Base-by-base conservation (phyloP, 2,888 invertebrate species). In the Agriopis leucophaearia region DNA sequence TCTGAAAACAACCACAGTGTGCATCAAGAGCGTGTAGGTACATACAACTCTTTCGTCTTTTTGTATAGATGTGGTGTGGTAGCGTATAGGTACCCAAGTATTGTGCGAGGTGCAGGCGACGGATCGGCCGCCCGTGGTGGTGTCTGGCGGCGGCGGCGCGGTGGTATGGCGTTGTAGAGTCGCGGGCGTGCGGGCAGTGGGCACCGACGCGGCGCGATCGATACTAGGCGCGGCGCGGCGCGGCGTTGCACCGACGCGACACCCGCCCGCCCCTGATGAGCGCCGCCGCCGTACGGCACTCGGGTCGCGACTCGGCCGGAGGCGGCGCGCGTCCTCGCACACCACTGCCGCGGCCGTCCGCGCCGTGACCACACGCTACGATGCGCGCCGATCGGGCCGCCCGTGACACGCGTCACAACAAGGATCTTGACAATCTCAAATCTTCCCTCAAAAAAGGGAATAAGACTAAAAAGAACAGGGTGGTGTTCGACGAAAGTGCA, bases 401-500 rank as follows among this genome's bases (percentile, higher is more conserved):
- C 78, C 91, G 91, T 79, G 94, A 94, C 86, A 86, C 89, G 82
- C 91, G 93, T 78, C 95, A 95, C 86, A 95, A 95, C 88, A 95
- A 95, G 78, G 95, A 95, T 84, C 89, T 94, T 80, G 94, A 95
- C 72, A 95, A 95, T 84, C 94, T 96, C 78, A 96, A 96, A 83
- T 96, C 96, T 42, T 94, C 97, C 80, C 95, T 97, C 63, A 97
- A 97, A 91, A 96, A 97, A 70, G 96, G 96, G 69, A 95, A 94
- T 75, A 96, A 96, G 84, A 87, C 94, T 69, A 96, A 96, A 79
- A 97, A 96, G 82, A 96, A 97, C 87, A 95, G 97, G 65, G 98
- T 98, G 35, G 96, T 97, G 61, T 98, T 98, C 84, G 97, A 98
- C 85, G 98, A 98, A 91, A 97, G 96, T 81, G 96, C 97, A 62